A percentile compares a stretch with the other conserved stretches of the same genome.
These are phyloP conservation scores for Crocidura indochinensis DNA, from an alignment of 2,797 vertebrate species.

Conservation along the genomic window DNA sequence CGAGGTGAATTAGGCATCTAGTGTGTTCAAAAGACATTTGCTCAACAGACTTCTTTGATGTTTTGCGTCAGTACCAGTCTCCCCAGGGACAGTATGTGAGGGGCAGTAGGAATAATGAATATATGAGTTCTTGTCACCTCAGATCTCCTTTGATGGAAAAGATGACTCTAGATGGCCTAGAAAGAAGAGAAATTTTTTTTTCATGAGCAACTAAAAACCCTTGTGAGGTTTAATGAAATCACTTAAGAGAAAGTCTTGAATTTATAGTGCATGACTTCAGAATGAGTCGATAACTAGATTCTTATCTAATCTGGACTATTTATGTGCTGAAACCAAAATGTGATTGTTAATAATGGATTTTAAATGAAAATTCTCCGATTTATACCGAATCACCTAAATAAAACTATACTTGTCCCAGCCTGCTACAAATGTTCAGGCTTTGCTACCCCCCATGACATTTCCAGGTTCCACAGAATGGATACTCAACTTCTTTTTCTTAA, in stretches of 20 bases:
- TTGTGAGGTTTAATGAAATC: slow-evolving; percentile 39
- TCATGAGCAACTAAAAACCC: slow-evolving; percentile 45
- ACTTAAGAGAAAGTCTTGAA: slow-evolving; percentile 61
- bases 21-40: slow-evolving; percentile 32
- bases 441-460: not conserved
- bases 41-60: not conserved
- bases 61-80: slow-evolving; percentile 14
- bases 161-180: slow-evolving; percentile 35
- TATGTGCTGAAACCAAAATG: slow-evolving; percentile 26
- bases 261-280: slow-evolving; percentile 48
- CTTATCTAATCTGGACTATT: slow-evolving; percentile 52
- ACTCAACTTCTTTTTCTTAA: slow-evolving; percentile 2
- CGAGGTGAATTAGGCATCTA: not conserved
- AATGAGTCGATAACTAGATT: slow-evolving; percentile 61
- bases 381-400: slow-evolving; percentile 32
- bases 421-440: not conserved
- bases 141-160: slow-evolving; percentile 35
- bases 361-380: slow-evolving; percentile 49
- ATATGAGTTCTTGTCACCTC: not conserved
- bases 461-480: slow-evolving; percentile 3
- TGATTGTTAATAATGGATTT: not conserved
- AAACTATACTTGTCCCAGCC: slow-evolving; percentile 4
- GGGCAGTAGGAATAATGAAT: not conserved
- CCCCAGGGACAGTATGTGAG: slow-evolving; percentile 7
- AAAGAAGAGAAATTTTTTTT: slow-evolving; percentile 62